Conservation (phyloP, 2,888 invertebrate species). For the Parnassius mnemosyne region DNA sequence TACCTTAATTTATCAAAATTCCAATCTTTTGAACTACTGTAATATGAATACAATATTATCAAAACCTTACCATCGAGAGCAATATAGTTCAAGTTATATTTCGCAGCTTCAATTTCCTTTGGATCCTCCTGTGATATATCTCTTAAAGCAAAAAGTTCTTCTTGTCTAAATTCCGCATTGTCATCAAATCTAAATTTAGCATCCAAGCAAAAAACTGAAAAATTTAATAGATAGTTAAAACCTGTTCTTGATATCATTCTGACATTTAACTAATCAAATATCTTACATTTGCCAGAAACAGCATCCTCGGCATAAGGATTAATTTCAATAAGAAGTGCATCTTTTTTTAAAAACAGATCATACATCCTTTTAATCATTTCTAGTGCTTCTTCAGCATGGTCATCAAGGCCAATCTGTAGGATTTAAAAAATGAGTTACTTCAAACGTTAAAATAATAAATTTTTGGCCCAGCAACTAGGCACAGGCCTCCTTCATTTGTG, state of each 20-base stretch:
- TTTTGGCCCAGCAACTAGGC: too few species aligned
- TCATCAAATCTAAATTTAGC: conserved; percentile 98
- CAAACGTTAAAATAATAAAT: too few species aligned
- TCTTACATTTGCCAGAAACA: conserved; percentile 84
- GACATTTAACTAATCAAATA: background rate
- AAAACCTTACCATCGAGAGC: conserved; percentile 88
- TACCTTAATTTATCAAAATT: too few species aligned
- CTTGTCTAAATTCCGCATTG: conserved; percentile 95
- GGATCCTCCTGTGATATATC: conserved; percentile 96
- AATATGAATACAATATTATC: background rate
- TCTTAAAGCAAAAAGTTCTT: conserved; percentile 89
- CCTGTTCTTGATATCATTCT: background rate
- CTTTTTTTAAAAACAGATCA: conserved; percentile 91
- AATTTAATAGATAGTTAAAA: conserved; percentile 3
- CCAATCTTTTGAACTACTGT: too few species aligned
- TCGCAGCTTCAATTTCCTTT: conserved; percentile 94
- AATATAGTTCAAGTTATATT: conserved; percentile 95
- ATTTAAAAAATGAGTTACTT: background rate
- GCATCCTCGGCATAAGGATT: conserved; percentile 98
- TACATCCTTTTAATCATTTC: conserved; percentile 91
- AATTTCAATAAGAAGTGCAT: conserved; percentile 94
- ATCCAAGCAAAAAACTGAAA: conserved; percentile 93
- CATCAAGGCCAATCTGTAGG: conserved; percentile 85
- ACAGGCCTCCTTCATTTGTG: too few species aligned
- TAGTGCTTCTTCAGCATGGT: conserved; percentile 84